Percentiles rank a stretch among this genome's conserved stretches.
These are phyloP conservation scores for Corynorhinus townsendii DNA, from an alignment of 2,113 vertebrate genomes.

Conservation along the genomic window DNA sequence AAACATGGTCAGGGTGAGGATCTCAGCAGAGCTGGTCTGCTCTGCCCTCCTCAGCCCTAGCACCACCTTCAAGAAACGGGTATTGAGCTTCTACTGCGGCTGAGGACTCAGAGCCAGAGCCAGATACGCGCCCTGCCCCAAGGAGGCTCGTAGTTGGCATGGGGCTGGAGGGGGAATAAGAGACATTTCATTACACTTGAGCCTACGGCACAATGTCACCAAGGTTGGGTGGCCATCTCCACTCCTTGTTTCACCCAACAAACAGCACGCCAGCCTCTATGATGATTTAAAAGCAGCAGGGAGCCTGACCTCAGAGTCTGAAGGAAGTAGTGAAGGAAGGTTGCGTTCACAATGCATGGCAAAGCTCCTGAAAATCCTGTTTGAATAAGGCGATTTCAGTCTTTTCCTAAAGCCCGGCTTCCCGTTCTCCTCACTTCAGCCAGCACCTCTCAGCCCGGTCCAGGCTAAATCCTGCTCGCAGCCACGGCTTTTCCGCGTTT, in stretches of 20 bases:
- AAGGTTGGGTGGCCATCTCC: not conserved
- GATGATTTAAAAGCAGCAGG: not conserved
- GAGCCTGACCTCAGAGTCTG: not conserved
- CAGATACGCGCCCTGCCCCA: not conserved
- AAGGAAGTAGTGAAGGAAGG: not conserved
- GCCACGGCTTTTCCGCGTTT: fast-evolving
- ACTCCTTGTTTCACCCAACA: not conserved
- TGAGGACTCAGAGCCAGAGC: not conserved
- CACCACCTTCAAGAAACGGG: not conserved
- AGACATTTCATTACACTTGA: not conserved
- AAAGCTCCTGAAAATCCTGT: not conserved
- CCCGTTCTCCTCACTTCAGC: not conserved
- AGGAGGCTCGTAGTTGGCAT: not conserved
- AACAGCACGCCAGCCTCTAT: not conserved
- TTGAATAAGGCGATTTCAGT: not conserved
- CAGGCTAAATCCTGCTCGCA: fast-evolving
- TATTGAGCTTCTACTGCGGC: fast-evolving
- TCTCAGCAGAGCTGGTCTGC: not conserved
- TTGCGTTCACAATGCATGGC: not conserved
- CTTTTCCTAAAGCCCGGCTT: not conserved
- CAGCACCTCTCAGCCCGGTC: not conserved
- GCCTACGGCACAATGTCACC: not conserved
- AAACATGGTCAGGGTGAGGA: not conserved
- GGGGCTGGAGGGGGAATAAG: fast-evolving
- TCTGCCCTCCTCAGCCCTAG: not conserved